Conservation (phyloP, 1,140 invertebrate species). For the Drosophila hydei region DNA sequence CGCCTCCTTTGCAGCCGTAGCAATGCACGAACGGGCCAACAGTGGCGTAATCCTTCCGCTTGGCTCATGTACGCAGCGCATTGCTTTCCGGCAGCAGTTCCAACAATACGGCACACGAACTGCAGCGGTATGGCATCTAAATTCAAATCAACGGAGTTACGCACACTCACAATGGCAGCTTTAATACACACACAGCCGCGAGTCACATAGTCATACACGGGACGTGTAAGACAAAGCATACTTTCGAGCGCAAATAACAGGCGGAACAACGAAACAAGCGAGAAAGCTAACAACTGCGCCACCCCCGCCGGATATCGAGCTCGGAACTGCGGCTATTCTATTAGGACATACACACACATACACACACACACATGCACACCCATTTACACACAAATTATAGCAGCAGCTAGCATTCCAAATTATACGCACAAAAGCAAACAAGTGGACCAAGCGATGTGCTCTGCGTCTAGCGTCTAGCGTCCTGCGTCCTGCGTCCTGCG, state of each 20-base stretch:
- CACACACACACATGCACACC: slow-evolving; percentile 20
- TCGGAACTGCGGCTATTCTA: slow-evolving; percentile 62
- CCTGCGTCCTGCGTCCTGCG: slow-evolving; percentile 11
- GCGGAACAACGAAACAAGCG: slow-evolving; percentile 58
- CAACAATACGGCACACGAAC: slow-evolving; percentile 64
- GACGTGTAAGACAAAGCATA: slow-evolving; percentile 72
- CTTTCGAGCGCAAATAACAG: slow-evolving; percentile 77
- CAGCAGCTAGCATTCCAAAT: slow-evolving; percentile 40
- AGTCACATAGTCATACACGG: background rate
- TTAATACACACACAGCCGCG: slow-evolving; percentile 9
- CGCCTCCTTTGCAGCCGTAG: background rate
- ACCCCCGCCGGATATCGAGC: slow-evolving; percentile 32
- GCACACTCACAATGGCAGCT: slow-evolving; percentile 53
- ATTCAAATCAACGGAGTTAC: slow-evolving; percentile 76
- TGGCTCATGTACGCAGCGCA: slow-evolving; percentile 38
- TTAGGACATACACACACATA: slow-evolving; percentile 60
- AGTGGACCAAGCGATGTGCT: slow-evolving; percentile 30
- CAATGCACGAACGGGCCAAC: slow-evolving; percentile 8
- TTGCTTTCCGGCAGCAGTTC: slow-evolving; percentile 59
- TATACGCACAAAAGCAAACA: slow-evolving; percentile 77
- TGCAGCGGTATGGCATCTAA: slow-evolving; percentile 28
- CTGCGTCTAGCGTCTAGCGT: background rate
- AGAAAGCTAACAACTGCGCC: slow-evolving; percentile 51
- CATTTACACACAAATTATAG: slow-evolving; percentile 24
- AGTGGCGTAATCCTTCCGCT: slow-evolving; percentile 66